phyloP scores from a whole-genome alignment of 2,888 invertebrate species.

The Megaustenia siamemsis region DNA sequence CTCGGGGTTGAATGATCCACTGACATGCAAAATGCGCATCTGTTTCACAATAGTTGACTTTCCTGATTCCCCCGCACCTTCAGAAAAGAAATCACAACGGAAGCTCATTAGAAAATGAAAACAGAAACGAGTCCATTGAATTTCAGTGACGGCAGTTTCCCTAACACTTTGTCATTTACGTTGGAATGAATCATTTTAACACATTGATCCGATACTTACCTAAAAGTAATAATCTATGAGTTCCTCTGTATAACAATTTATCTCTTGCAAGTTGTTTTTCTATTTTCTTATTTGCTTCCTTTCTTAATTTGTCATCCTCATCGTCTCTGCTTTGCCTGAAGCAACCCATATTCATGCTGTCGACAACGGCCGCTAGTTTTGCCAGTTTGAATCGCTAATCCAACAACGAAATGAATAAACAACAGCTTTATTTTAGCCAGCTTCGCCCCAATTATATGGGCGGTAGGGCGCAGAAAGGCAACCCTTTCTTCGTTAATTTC shows the following conservation, averaged over 20 bases:
- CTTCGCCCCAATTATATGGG: constrained; percentile 48
- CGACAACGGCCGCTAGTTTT: constrained; percentile 73
- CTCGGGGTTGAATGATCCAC: constrained; percentile 96
- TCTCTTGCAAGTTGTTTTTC: constrained; percentile 99
- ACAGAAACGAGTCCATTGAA: constrained; percentile 50
- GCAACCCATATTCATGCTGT: constrained; percentile 78
- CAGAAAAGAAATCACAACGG: constrained; percentile 64
- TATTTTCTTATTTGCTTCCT: constrained; percentile 98
- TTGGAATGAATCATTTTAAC: neutral
- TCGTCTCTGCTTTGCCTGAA: constrained; percentile 74
- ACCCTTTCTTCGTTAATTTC: constrained; percentile 58
- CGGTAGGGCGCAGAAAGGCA: constrained; percentile 58
- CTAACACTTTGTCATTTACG: neutral
- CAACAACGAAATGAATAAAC: constrained; percentile 48
- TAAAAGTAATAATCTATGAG: constrained; percentile 96
- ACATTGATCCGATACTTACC: constrained; percentile 82
- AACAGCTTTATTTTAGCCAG: constrained; percentile 43
- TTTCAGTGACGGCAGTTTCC: too few relatives aligned
- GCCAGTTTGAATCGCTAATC: constrained; percentile 64
- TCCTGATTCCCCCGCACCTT: constrained; percentile 98
- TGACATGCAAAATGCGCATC: constrained; percentile 99
- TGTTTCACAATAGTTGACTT: constrained; percentile 99
- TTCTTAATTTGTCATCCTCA: constrained; percentile 81
- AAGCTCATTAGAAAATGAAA: constrained; percentile 57
- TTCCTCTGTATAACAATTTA: constrained; percentile 98